Conservation (phyloP, 2,888 invertebrate species). For the Sturmia bella region DNA sequence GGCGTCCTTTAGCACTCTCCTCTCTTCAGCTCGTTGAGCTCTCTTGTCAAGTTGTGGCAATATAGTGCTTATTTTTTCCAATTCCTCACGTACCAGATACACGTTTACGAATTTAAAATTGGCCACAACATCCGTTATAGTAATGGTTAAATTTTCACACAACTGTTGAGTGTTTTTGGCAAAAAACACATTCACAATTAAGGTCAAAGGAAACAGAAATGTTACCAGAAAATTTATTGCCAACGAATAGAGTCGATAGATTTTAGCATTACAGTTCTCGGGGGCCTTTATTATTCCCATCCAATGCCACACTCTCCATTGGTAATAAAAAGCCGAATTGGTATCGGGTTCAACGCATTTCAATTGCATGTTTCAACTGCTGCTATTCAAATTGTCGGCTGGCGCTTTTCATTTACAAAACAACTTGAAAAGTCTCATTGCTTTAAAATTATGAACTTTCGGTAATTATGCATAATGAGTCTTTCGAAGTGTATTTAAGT, state of each 20-base stretch:
- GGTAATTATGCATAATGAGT: too few relatives aligned
- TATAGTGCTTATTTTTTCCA: conserved; percentile 72
- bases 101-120: conserved; percentile 79
- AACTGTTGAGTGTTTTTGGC: conserved; percentile 74
- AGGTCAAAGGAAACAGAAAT: conserved; percentile 77
- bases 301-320: conserved; percentile 78
- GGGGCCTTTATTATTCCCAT: conserved; percentile 76
- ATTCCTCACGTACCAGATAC: conserved; percentile 73
- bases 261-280: conserved; percentile 8
- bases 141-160: conserved; percentile 78
- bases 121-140: conserved; percentile 77
- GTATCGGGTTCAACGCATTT: conserved; percentile 61
- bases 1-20: conserved; percentile 69
- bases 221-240: conserved; percentile 75
- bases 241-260: conserved; percentile 72
- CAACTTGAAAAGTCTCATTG: too few relatives aligned
- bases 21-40: conserved; percentile 70
- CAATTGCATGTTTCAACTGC: conserved; percentile 10
- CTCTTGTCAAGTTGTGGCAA: conserved; percentile 70
- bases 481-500: too few relatives aligned
- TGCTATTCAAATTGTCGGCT: not conserved
- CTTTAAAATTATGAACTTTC: too few relatives aligned
- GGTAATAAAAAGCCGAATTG: conserved; percentile 75
- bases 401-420: too few relatives aligned
- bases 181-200: conserved; percentile 75